Percentiles rank a stretch among this genome's conserved stretches.
Conservation (phyloP, 2,888 invertebrate genomes). For the Colostygia pectinataria region DNA sequence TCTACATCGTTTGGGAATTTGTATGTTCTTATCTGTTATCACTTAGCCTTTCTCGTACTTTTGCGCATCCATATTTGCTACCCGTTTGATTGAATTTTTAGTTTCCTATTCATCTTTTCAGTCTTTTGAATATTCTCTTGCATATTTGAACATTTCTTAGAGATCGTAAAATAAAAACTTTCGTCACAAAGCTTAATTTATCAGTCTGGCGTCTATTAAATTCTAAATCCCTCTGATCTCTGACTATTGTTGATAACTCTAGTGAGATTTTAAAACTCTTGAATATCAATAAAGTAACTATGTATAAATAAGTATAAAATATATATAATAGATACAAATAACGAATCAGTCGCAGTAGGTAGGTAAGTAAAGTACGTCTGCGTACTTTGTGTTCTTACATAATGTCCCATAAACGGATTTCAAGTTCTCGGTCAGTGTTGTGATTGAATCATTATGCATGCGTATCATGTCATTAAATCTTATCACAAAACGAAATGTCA, state of each 20-base stretch:
- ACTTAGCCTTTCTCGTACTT: not conserved
- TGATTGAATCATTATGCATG: conserved; percentile 28
- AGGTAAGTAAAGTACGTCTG: not conserved
- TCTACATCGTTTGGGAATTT: conserved; percentile 29
- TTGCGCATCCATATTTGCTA: not conserved
- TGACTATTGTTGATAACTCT: conserved; percentile 17
- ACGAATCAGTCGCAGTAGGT: conserved; percentile 2
- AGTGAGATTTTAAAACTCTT: conserved; percentile 5
- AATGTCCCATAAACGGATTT: conserved; percentile 34
- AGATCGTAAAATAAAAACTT: conserved; percentile 14
- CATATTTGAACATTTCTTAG: conserved; percentile 1
- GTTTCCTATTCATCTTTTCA: not conserved
- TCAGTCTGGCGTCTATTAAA: conserved; percentile 7
- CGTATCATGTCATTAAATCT: conserved; percentile 31
- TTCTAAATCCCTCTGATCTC: conserved; percentile 13
- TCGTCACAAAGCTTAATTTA: conserved; percentile 8
- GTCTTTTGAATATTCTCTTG: not conserved
- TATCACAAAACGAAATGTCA: conserved; percentile 32
- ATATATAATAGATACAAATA: not conserved
- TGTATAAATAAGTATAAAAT: too few relatives aligned
- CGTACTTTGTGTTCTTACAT: conserved; percentile 31
- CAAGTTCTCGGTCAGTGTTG: conserved; percentile 47
- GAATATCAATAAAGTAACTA: conserved; percentile 20
- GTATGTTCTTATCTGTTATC: conserved; percentile 8
- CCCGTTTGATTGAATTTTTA: not conserved